phyloP scores from a whole-genome alignment of 2,113 vertebrate species.

The Motacilla tschutschensis region DNA sequence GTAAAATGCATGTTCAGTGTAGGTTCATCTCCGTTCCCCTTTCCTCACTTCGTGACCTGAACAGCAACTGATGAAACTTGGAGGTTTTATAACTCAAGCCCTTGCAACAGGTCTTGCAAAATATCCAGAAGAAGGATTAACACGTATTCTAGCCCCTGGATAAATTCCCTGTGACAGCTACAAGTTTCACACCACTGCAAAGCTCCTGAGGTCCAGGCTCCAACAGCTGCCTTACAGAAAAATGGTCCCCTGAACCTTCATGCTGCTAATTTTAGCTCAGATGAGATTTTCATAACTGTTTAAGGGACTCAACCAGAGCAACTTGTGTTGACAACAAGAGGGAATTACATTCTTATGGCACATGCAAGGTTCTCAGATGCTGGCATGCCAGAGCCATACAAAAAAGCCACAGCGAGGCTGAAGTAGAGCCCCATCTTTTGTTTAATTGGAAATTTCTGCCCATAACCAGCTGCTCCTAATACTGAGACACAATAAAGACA shows the following conservation, averaged over 20 bases:
- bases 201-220: not conserved
- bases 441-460: slow-evolving; percentile 2
- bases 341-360: not conserved
- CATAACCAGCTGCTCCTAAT: slow-evolving; percentile 25
- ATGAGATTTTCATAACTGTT: not conserved
- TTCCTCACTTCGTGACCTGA: not conserved
- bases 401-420: not conserved
- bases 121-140: not conserved
- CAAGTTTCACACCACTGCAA: not conserved
- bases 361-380: not conserved
- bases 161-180: not conserved
- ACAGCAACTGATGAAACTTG: not conserved
- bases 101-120: not conserved
- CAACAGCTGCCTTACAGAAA: not conserved
- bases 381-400: not conserved
- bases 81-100: not conserved
- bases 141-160: not conserved
- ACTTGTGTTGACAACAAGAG: not conserved
- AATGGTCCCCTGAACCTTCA: not conserved
- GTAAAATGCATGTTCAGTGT: not conserved
- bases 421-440: slow-evolving; percentile 1
- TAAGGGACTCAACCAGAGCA: not conserved
- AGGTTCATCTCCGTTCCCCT: not conserved
- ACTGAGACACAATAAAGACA: slow-evolving; percentile 34
- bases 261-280: not conserved